Conservation (phyloP, 2,888 invertebrate genomes). For the Cerastoderma edule region DNA sequence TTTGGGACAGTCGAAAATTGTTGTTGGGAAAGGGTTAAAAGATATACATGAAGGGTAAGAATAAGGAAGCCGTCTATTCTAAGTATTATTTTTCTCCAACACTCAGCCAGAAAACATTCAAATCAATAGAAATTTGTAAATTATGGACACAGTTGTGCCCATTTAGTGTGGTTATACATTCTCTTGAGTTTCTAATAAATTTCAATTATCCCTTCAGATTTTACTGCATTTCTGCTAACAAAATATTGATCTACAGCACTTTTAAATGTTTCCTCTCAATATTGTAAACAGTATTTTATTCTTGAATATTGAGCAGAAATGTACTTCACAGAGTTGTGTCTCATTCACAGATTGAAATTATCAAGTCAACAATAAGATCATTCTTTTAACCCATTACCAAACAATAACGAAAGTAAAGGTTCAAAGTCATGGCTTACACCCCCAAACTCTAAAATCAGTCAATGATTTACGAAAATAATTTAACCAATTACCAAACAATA, state of each 20-base stretch:
- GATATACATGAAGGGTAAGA: neutral
- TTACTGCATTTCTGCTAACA: slow-evolving; percentile 6
- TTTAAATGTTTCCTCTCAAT: too few relatives aligned
- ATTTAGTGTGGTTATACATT: slow-evolving; percentile 4
- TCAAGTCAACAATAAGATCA: neutral
- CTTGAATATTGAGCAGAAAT: neutral
- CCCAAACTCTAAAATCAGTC: too few relatives aligned
- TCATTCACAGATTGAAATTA: neutral
- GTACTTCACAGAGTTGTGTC: neutral
- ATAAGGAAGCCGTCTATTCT: neutral
- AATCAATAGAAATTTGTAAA: neutral
- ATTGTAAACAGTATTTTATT: too few relatives aligned
- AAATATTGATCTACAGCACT: slow-evolving; percentile 10
- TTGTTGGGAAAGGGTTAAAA: neutral
- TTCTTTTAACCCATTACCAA: neutral
- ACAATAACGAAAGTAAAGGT: neutral
- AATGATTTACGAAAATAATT: too few relatives aligned
- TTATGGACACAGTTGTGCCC: slow-evolving; percentile 3
- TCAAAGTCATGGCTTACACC: neutral
- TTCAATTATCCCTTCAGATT: slow-evolving; percentile 9
- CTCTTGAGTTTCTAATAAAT: slow-evolving; percentile 7
- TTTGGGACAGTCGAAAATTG: neutral
- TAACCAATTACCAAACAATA: too few relatives aligned
- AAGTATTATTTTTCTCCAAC: neutral
- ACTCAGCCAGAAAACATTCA: neutral